Evolutionary conservation across 2,113 vertebrate species (phyloP), one percentile per base, ranked within the genome.

Genomic region (Polypterus senegalus): DNA sequence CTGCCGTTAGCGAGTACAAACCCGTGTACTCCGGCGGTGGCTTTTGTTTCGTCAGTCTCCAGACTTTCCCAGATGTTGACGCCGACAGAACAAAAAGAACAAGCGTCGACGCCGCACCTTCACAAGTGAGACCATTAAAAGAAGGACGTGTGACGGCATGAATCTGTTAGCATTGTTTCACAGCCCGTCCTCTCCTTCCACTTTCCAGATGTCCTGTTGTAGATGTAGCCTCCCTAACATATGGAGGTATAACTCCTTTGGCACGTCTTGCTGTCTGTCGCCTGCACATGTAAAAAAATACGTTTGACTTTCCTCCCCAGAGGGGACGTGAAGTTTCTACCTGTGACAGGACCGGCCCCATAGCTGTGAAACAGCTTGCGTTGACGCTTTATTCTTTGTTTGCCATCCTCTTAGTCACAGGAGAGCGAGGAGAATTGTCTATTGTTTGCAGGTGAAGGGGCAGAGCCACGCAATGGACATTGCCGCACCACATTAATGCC

Each of bases 51-150:
- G 2, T 27, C n/a, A 7, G 44, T 9, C 7, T 58, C 44, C 57
- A 9, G 0, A 44, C 6, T 58, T 4, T 10, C 27, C 27, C 27
- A 27, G 27, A 27, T 27, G 27, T 27, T 27, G 27, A 27, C 27
- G 27, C 27, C 27, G 27, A 27, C 27, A 27, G 27, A 27, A 27
- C 2, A 27, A 27, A 27, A 27, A 27, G 27, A 27, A 27, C 27
- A 27, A 27, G 27, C 27, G 27, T 27, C 27, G 27, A 27, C 27
- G 27, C 27, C 27, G 56, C 61, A 63, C 61, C 61, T 63, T 56
- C 61, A 56, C 54, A 63, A 63, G 61, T 63, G 61, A 63, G 61
- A 54, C 61, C 55, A 63, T 63, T 63, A 63, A 63, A 63, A 63
- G 48, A 47, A 54, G 48, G 61, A 56, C 56, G 52, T 63, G 61